These are phyloP conservation scores for Drosophila jambulina DNA, from an alignment of 1,140 invertebrate genomes.

Conservation along the genomic window DNA sequence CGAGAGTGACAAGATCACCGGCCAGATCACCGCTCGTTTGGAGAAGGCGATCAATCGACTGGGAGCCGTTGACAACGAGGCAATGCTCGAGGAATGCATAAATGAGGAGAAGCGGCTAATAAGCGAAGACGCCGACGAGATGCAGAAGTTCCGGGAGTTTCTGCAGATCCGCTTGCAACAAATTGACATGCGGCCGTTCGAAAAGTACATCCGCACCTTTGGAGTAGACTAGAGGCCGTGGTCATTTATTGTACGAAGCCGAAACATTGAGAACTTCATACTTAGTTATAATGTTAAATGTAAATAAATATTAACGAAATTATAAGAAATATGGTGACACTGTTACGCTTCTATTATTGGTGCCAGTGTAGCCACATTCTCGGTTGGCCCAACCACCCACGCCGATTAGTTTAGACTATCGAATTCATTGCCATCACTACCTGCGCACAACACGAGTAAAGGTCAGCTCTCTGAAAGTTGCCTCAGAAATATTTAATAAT, in stretches of 20 bases:
- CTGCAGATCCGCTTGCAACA: conserved; percentile 48
- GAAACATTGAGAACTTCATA: neutral
- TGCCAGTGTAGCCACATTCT: conserved; percentile 8
- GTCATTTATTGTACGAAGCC: neutral
- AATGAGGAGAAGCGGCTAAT: conserved; percentile 38
- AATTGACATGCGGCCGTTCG: conserved; percentile 53
- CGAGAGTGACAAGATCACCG: conserved; percentile 54
- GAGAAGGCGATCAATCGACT: conserved; percentile 18
- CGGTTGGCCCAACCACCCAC: neutral
- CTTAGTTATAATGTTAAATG: neutral
- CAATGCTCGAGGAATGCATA: conserved; percentile 8
- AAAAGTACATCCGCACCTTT: conserved; percentile 60
- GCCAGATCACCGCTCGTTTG: conserved; percentile 45
- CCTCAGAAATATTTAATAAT: conserved; percentile 35
- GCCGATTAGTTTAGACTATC: conserved; percentile 20
- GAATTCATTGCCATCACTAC: conserved; percentile 40
- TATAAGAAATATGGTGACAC: neutral
- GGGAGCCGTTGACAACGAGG: neutral
- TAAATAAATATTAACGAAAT: conserved; percentile 5
- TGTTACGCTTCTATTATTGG: neutral
- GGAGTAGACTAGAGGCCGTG: conserved; percentile 22
- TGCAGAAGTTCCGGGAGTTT: conserved; percentile 59
- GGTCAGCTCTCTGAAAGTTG: conserved; percentile 49
- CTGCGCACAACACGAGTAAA: conserved; percentile 65
- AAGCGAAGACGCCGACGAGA: conserved; percentile 33